A percentile compares a stretch with the other conserved stretches of the same genome.
These are phyloP conservation scores for Melanchra persicariae DNA, from an alignment of 2,888 invertebrate genomes.

Conservation along the genomic window DNA sequence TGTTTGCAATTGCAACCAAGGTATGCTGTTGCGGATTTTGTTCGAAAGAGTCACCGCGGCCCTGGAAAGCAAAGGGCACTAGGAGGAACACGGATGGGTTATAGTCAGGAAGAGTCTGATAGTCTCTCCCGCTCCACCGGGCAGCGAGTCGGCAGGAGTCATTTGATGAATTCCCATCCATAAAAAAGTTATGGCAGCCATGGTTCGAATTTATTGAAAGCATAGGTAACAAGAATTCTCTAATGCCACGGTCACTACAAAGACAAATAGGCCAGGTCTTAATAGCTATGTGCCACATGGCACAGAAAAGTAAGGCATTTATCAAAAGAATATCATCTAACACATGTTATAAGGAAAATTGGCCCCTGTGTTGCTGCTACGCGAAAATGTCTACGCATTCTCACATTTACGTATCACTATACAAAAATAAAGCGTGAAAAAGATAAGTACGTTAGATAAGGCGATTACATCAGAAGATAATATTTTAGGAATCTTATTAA, in stretches of 20 bases:
- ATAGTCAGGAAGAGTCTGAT: no score
- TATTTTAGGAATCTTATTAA: conserved; percentile 63
- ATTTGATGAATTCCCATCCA: no score
- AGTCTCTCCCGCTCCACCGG: no score
- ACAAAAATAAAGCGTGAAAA: conserved; percentile 19
- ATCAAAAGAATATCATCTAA: conserved; percentile 43
- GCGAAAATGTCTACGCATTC: conserved; percentile 18
- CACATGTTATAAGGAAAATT: conserved; percentile 35
- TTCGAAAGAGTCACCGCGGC: no score
- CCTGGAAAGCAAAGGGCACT: no score
- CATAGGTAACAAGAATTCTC: no score
- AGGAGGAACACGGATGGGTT: no score
- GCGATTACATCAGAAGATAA: conserved; percentile 54
- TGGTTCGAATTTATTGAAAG: no score
- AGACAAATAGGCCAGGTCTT: neutral
- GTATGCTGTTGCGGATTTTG: no score
- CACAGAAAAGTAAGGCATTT: conserved; percentile 31
- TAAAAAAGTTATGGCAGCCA: no score
- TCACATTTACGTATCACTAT: conserved; percentile 28
- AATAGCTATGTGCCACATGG: neutral
- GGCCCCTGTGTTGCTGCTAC: conserved; percentile 19
- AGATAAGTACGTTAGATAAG: conserved; percentile 47
- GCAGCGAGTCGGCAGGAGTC: no score
- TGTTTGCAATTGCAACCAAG: no score
- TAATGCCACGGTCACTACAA: neutral